phyloP scores from a whole-genome alignment of 2,113 vertebrate genomes.

The Melanerpes aurifrons region DNA sequence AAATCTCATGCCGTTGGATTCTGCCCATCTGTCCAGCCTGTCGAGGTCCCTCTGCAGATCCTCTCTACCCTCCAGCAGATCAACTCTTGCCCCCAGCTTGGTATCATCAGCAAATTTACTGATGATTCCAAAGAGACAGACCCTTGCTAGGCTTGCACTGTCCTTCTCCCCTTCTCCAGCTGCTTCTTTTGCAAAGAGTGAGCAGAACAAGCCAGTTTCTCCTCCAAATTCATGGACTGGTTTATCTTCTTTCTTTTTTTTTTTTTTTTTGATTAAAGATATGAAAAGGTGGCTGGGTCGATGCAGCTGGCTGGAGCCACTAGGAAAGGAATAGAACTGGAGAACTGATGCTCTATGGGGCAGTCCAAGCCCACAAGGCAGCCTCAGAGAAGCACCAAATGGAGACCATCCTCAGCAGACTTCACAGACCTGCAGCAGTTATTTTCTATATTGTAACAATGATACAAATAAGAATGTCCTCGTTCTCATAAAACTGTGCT shows the following conservation, averaged over 20 bases:
- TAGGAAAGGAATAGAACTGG: neutral
- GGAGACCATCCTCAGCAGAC: neutral
- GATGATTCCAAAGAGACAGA: fast-evolving
- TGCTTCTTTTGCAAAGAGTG: neutral
- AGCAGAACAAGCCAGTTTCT: neutral
- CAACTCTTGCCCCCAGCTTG: no score
- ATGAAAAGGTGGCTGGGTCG: neutral
- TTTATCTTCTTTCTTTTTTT: neutral
- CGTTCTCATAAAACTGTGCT: neutral
- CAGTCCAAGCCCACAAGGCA: neutral
- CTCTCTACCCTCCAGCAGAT: no score
- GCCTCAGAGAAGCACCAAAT: neutral
- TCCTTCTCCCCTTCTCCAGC: neutral
- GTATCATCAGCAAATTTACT: no score
- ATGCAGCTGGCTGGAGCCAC: neutral
- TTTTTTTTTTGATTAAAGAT: neutral
- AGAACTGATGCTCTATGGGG: neutral
- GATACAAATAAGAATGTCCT: neutral
- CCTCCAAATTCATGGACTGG: neutral
- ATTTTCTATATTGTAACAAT: neutral
- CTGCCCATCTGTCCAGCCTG: no score
- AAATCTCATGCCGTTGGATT: no score
- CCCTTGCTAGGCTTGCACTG: neutral
- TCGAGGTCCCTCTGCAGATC: no score
- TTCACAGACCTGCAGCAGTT: neutral